Percentiles rank a stretch among this genome's conserved stretches.
Evolutionary conservation across 1,140 invertebrate species (phyloP).

Genomic region (Sycophila sp.): DNA sequence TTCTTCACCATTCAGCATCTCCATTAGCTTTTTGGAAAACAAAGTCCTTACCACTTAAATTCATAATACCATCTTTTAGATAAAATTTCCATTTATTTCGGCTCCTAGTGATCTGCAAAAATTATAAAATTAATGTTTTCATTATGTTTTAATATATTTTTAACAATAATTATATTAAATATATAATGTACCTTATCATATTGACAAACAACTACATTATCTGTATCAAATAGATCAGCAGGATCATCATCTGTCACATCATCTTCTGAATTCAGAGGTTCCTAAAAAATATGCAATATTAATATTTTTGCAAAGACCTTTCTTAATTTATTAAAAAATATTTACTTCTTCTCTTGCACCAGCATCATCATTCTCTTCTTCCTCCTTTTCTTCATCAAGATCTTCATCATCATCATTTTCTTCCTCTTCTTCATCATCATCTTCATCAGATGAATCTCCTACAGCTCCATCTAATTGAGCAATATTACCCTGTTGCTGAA

Average conservation of each 20-base stretch:
- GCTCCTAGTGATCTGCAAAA: conserved; percentile 89
- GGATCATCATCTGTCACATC: conserved; percentile 98
- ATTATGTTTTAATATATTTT: conserved; percentile 14
- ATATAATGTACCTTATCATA: conserved; percentile 89
- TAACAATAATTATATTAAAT: not conserved
- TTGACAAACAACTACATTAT: conserved; percentile 99
- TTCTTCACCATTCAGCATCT: conserved; percentile 95
- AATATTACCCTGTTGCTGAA: conserved; percentile 57
- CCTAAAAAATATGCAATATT: conserved; percentile 65
- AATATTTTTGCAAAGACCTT: too few relatives aligned
- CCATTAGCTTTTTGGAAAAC: conserved; percentile 99
- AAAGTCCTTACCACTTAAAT: conserved; percentile 96
- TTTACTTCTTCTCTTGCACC: conserved; percentile 70
- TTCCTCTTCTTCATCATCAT: conserved; percentile 82
- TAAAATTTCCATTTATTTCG: conserved; percentile 99
- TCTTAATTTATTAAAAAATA: conserved; percentile 12
- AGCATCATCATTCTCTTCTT: conserved; percentile 74
- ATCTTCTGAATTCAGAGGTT: conserved; percentile 94
- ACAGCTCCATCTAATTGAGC: conserved; percentile 76
- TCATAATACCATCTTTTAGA: conserved; percentile 99
- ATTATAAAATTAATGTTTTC: not conserved
- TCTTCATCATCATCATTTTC: conserved; percentile 77
- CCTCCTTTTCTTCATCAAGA: conserved; percentile 78
- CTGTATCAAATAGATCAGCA: conserved; percentile 94
- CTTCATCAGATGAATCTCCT: conserved; percentile 80